These are phyloP conservation scores for Mythimna loreyi DNA, from an alignment of 2,888 invertebrate species.

Conservation along the genomic window DNA sequence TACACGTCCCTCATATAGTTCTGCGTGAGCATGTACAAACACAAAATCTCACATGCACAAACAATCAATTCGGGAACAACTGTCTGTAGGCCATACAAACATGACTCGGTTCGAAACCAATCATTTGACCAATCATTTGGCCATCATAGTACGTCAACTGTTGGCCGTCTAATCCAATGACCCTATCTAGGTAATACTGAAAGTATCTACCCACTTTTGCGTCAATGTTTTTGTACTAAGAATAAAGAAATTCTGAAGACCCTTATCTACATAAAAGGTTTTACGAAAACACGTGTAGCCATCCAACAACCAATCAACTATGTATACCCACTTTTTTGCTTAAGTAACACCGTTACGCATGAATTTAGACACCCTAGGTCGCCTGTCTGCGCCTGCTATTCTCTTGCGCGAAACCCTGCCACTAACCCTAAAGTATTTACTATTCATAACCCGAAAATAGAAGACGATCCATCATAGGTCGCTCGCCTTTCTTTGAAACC, in stretches of 20 bases:
- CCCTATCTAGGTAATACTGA: background rate
- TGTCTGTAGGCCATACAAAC: constrained; percentile 25
- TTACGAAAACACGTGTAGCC: background rate
- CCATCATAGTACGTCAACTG: background rate
- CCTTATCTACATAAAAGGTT: background rate
- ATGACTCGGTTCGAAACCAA: constrained; percentile 20
- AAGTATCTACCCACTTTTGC: background rate
- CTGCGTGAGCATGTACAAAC: background rate
- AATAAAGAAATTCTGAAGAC: background rate
- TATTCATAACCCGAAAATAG: constrained; percentile 36
- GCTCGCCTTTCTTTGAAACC: background rate
- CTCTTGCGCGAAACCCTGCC: background rate
- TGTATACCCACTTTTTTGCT: background rate
- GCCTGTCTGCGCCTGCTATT: background rate
- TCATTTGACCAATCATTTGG: constrained; percentile 4
- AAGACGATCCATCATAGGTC: constrained; percentile 40
- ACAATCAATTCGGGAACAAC: constrained; percentile 5
- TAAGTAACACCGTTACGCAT: background rate
- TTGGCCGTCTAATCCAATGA: background rate
- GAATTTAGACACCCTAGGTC: background rate
- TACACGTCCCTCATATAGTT: background rate
- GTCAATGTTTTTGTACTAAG: background rate
- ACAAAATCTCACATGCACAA: constrained; percentile 17
- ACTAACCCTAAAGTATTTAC: background rate
- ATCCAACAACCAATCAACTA: too few relatives aligned